Base-by-base conservation (phyloP, 2,888 invertebrate genomes). In the Scaptomyza tumidula region DNA sequence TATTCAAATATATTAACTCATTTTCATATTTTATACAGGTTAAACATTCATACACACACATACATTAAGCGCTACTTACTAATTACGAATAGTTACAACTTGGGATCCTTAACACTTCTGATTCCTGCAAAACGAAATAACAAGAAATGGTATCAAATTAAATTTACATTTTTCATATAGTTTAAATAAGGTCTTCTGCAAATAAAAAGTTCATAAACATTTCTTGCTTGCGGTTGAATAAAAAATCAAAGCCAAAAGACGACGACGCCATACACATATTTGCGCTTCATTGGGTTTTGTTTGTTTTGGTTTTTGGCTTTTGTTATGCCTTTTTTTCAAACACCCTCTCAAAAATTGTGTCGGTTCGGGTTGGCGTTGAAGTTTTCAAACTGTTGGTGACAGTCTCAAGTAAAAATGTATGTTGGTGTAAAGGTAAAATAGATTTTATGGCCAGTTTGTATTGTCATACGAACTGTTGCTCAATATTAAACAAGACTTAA, bases 201-300 rank as follows among this genome's bases (percentile, higher is more conserved):
- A 74, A 63, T 63, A 45, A 45, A 66, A 77, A 68, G 59, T 69
- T 69, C 49, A 60, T 78, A 55, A 69, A 61, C 49, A 59, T 64
- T 52, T 35, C 64, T 45, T 61, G 52, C 53, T 31, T 48, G 72
- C 31, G 72, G 76, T 55, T 68, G 55, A 80, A 75, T 55, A 57
- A 55, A 67, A 77, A 77, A 71, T 75, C 71, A 79, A 65, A 63
- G 57, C 44, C 41, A 43, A 71, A 66, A 50, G 39, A 35, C 45
- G 54, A n/a, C 37, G 16, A 13, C 29, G 53, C 19, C 49, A 27
- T 27, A 52, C 16, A 4, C 16, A 41, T 41, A 39, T 56, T 78
- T 62, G 53, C 56, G 79, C 71, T 48, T 56, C 67, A 79, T 75
- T 79, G 54, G 52, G 39, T 48, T 61, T 55, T 57, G 58, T 74